Evolutionary conservation across 2,888 invertebrate species (phyloP).

Genomic region (Tenthredo notha): DNA sequence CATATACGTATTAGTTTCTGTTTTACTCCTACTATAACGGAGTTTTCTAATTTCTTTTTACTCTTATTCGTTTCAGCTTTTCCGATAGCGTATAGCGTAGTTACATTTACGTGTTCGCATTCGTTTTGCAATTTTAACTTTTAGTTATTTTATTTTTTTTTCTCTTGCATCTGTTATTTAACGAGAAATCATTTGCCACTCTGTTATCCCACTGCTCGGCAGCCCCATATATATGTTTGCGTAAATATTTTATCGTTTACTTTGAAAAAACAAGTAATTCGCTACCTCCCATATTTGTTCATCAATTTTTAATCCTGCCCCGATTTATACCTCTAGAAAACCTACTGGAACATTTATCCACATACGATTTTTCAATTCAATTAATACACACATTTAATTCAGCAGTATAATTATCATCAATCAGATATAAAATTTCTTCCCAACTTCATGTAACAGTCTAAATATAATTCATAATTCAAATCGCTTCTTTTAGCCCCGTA

Average conservation of each 20-base stretch:
- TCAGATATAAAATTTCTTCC: background rate
- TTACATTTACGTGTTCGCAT: background rate
- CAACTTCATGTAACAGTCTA: background rate
- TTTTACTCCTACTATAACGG: background rate
- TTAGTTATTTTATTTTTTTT: too few relatives aligned
- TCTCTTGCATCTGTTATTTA: background rate
- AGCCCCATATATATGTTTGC: background rate
- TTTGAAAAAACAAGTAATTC: background rate
- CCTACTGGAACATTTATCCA: background rate
- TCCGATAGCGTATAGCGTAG: background rate
- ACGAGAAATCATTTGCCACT: constrained; percentile 19
- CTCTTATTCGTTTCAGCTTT: background rate
- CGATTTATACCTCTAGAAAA: background rate
- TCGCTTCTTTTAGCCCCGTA: background rate
- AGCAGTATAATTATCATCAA: background rate
- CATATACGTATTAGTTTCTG: background rate
- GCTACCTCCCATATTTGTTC: background rate
- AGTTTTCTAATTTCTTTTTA: background rate
- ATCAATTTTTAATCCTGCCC: background rate
- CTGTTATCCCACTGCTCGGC: background rate
- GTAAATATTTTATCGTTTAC: background rate
- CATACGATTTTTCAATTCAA: background rate
- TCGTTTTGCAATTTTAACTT: background rate
- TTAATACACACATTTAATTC: background rate
- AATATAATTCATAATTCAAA: background rate